phyloP scores from a whole-genome alignment of 2,888 invertebrate species.

The Acronicta aceris region DNA sequence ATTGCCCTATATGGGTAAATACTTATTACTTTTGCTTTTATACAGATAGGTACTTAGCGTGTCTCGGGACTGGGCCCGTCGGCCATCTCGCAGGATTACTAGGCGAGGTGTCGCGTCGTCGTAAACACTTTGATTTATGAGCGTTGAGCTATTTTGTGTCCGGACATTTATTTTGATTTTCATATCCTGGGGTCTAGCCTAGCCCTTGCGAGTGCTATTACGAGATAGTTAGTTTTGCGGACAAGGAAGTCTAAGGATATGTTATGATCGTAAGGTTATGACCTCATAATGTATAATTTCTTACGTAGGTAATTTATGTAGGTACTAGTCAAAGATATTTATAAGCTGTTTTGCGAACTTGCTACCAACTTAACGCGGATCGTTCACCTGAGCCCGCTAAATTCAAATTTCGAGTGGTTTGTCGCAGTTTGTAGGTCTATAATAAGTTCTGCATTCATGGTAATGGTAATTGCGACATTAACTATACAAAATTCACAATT shows the following conservation, averaged over 20 bases:
- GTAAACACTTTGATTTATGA: conserved; percentile 78
- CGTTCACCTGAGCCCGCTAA: no score
- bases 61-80: conserved; percentile 31
- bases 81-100: conserved; percentile 59
- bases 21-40: conserved; percentile 63
- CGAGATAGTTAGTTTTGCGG: conserved; percentile 43
- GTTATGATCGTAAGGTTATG: conserved; percentile 45
- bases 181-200: conserved; percentile 49
- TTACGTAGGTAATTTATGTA: conserved; percentile 41
- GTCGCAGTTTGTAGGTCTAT: no score
- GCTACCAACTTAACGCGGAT: no score
- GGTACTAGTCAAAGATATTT: conserved; percentile 33
- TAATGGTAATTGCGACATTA: no score
- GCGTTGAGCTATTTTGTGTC: conserved; percentile 65
- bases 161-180: conserved; percentile 70
- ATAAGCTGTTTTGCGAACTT: background rate
- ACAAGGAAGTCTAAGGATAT: conserved; percentile 46
- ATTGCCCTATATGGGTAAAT: conserved; percentile 28
- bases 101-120: conserved; percentile 59
- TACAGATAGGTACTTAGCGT: conserved; percentile 52
- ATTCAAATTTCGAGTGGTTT: no score
- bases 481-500: no score
- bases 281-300: conserved; percentile 34
- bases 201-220: conserved; percentile 47
- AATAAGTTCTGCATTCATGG: no score